These are phyloP conservation scores for Pocota personata DNA, from an alignment of 2,888 invertebrate genomes.

Conservation along the genomic window DNA sequence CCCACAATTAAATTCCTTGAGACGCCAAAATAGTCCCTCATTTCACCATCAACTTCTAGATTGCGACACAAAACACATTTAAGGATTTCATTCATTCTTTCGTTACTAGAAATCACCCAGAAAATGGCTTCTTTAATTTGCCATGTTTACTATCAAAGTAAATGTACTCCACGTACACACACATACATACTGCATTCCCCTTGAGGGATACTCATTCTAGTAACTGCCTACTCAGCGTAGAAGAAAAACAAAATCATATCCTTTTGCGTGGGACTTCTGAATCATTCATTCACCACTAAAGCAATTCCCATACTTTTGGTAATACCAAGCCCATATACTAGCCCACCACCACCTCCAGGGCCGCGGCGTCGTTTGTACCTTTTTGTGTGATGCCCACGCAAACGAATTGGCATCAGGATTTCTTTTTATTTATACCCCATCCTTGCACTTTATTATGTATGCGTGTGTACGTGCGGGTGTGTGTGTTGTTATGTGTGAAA, in stretches of 20 bases:
- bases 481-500: conserved; percentile 33
- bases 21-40: too few relatives aligned
- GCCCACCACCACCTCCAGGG: not conserved
- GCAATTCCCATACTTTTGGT: not conserved
- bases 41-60: not conserved
- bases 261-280: conserved; percentile 59
- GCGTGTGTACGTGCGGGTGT: conserved; percentile 30
- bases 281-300: conserved; percentile 62
- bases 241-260: conserved; percentile 26
- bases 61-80: not conserved
- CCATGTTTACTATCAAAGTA: conserved; percentile 11
- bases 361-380: not conserved
- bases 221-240: not conserved
- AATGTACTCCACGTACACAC: not conserved
- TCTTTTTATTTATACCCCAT: conserved; percentile 4
- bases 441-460: not conserved
- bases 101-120: conserved; percentile 9
- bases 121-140: conserved; percentile 14
- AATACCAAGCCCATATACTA: not conserved
- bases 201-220: not conserved
- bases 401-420: conserved; percentile 37
- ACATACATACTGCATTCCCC: not conserved
- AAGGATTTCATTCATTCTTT: conserved; percentile 6
- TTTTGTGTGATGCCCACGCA: conserved; percentile 48
- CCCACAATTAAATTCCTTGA: too few relatives aligned